A percentile compares a stretch with the other conserved stretches of the same genome.
Evolutionary conservation across 1,140 invertebrate species (phyloP).

Genomic region (Globodera rostochiensis): DNA sequence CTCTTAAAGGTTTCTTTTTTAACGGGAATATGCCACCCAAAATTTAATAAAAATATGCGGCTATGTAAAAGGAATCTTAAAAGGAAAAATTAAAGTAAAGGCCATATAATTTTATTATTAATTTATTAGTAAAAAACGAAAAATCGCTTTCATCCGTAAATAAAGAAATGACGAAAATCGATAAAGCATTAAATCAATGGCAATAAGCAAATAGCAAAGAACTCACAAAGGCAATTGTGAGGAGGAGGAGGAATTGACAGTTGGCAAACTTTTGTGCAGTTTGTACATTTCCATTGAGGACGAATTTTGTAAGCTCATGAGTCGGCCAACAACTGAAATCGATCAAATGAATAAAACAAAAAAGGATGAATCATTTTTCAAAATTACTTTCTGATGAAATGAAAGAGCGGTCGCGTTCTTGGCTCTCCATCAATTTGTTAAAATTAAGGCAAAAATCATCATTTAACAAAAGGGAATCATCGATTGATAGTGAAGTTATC

Average conservation of each 20-base stretch:
- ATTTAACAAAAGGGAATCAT: neutral
- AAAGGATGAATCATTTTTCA: neutral
- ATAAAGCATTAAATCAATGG: constrained; percentile 1
- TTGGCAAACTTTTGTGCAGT: neutral
- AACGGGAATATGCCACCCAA: neutral
- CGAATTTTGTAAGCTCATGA: neutral
- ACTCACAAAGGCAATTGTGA: constrained; percentile 3
- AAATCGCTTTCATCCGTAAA: neutral
- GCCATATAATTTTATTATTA: neutral
- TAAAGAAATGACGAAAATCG: neutral
- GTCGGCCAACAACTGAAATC: neutral
- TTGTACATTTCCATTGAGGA: constrained; percentile 13
- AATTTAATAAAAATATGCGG: neutral
- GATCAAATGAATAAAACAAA: neutral
- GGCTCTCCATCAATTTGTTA: neutral
- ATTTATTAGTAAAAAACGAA: neutral
- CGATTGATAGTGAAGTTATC: too few relatives aligned
- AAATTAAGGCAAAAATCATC: neutral
- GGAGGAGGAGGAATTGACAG: neutral
- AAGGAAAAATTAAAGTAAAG: neutral
- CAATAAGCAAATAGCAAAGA: neutral
- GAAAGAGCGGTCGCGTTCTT: neutral
- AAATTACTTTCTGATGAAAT: neutral
- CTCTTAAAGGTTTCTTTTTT: neutral
- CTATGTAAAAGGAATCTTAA: neutral